Conservation (phyloP, 2,888 invertebrate species). For the Tanytarsus gracilentus region DNA sequence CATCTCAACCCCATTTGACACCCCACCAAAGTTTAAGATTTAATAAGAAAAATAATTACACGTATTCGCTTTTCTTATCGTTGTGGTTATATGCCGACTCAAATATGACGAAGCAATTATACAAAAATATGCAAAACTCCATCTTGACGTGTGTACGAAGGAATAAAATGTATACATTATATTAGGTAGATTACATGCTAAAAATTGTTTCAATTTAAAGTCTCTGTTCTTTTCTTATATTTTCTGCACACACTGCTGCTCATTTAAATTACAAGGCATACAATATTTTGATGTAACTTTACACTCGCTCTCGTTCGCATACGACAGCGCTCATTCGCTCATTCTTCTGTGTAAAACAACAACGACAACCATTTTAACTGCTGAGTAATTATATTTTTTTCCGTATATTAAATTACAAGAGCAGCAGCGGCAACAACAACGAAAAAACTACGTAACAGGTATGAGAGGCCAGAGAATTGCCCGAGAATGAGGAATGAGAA, state of each 20-base stretch:
- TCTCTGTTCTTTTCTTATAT: neutral
- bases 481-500: no score
- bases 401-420: neutral
- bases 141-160: no score
- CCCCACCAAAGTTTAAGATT: no score
- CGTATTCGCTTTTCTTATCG: no score
- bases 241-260: neutral
- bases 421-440: neutral
- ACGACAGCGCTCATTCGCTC: no score
- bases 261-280: neutral
- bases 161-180: no score
- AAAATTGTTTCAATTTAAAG: neutral
- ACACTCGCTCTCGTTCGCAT: no score
- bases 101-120: no score
- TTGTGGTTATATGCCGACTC: no score
- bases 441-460: neutral
- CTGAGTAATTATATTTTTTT: slow-evolving; percentile 1
- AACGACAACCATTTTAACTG: slow-evolving; percentile 8
- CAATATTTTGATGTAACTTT: slow-evolving; percentile 1
- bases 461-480: neutral
- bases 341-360: neutral
- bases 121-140: no score
- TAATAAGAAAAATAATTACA: no score
- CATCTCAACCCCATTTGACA: no score
- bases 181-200: slow-evolving; percentile 10